Evolutionary conservation across 2,888 invertebrate genomes (phyloP).

Genomic region (Prosapia bicincta): DNA sequence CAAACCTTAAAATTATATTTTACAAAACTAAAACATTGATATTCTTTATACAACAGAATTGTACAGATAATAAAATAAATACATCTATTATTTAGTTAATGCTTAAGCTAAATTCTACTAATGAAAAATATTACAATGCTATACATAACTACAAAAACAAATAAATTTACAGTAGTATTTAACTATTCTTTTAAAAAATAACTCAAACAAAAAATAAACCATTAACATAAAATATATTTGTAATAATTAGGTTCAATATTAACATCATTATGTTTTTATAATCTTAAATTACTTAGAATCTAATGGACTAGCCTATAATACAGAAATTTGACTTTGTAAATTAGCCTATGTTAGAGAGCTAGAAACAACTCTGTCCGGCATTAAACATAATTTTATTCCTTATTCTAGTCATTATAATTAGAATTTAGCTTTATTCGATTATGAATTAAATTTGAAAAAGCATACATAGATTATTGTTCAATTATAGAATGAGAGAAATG

Average conservation of each 20-base stretch:
- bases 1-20: background rate
- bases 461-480: background rate
- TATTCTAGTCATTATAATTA: background rate
- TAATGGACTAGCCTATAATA: background rate
- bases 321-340: background rate
- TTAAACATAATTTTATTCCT: background rate
- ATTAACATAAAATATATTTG: background rate
- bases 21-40: background rate
- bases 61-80: background rate
- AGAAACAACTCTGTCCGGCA: background rate
- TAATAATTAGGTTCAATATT: background rate
- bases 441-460: background rate
- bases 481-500: background rate
- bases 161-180: background rate
- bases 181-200: background rate
- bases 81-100: background rate
- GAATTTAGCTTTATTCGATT: background rate
- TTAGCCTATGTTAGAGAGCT: background rate
- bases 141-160: background rate
- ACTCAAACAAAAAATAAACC: background rate
- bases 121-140: background rate
- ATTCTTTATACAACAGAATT: background rate
- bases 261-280: background rate
- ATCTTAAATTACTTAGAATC: background rate
- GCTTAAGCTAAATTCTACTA: background rate